phyloP scores from a whole-genome alignment of 2,888 invertebrate species.

The Lutraria lutraria region DNA sequence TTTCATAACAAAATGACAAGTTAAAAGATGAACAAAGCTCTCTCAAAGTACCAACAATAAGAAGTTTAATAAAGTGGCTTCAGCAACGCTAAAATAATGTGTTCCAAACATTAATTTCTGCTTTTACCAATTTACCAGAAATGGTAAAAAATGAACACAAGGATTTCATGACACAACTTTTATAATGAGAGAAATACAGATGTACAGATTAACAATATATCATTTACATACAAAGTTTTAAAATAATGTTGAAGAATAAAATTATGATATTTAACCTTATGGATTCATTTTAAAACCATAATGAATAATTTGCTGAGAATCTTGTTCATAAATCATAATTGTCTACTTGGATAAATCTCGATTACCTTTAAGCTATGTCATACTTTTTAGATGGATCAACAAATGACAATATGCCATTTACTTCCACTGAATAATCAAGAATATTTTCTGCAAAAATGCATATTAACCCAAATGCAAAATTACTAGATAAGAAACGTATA shows the following conservation, averaged over 20 bases:
- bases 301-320: background rate
- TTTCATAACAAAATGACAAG: background rate
- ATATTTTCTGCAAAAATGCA: background rate
- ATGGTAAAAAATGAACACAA: background rate
- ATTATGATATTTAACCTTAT: background rate
- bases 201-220: background rate
- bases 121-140: background rate
- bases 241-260: background rate
- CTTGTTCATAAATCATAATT: background rate
- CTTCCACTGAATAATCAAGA: background rate
- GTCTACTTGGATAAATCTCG: background rate
- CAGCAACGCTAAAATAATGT: background rate
- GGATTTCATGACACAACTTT: conserved; percentile 7
- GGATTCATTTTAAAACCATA: background rate
- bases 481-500: background rate
- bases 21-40: background rate
- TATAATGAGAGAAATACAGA: background rate
- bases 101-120: background rate
- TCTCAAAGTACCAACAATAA: background rate
- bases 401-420: background rate
- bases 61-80: background rate
- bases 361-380: background rate
- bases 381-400: background rate
- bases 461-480: background rate
- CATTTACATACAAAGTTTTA: background rate